Evolutionary conservation across 2,797 vertebrate genomes (phyloP).

Genomic region (Galaxias olidus): DNA sequence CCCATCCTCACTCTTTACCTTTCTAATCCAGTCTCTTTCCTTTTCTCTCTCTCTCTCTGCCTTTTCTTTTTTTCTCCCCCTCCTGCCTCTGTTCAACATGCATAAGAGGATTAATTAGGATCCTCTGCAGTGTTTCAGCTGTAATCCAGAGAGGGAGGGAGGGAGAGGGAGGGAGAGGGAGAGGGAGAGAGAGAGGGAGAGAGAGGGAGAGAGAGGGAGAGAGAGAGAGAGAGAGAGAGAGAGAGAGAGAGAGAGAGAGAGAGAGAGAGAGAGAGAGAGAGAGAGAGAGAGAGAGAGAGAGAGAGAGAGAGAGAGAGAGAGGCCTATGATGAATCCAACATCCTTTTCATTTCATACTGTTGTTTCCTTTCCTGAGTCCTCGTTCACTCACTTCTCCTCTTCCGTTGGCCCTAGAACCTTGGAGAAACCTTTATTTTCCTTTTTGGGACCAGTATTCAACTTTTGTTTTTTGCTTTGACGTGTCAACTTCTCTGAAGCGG

Average conservation of each 20-base stretch:
- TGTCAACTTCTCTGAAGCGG: no score
- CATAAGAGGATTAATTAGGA: slow-evolving; percentile 44
- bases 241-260: slow-evolving; percentile 25
- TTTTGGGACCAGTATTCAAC: no score
- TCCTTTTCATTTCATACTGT: no score
- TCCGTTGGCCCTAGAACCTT: no score
- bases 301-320: slow-evolving; percentile 19
- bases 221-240: slow-evolving; percentile 34
- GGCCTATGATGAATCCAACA: no score
- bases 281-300: slow-evolving; percentile 16
- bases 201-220: slow-evolving; percentile 14
- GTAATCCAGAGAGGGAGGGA: slow-evolving; percentile 29
- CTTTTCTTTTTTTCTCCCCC: neutral
- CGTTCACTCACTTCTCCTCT: no score
- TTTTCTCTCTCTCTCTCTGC: slow-evolving; percentile 21
- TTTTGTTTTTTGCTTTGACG: no score
- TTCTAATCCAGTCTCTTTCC: neutral
- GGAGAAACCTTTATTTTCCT: no score
- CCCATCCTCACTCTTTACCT: neutral
- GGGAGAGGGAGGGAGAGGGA: neutral
- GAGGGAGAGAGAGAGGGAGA: neutral
- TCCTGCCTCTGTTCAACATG: slow-evolving; percentile 2
- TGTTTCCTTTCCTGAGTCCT: no score
- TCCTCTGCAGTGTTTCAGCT: no score
- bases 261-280: slow-evolving; percentile 10